Base-by-base conservation (phyloP, 2,797 vertebrate genomes). In the Chrosomus eos region DNA sequence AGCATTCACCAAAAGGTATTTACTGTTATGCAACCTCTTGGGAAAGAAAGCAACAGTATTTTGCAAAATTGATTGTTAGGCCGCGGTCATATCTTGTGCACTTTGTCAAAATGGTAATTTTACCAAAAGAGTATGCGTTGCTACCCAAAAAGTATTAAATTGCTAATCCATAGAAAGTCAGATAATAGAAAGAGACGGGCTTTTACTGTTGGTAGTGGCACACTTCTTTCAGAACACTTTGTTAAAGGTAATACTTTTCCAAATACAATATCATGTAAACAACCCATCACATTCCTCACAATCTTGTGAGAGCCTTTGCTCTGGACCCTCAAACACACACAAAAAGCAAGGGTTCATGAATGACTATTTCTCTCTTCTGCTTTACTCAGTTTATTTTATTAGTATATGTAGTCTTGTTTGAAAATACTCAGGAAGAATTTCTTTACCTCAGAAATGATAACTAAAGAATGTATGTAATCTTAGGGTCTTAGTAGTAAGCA, bases 391-490 rank as follows among this genome's bases (percentile, higher is more conserved):
- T 93, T 93, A 91, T 88, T 85, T 92, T 92, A 83, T 93, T 94
- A 90, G 87, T 90, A 89, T 92, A 89, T 95, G 92, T 96, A 94
- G 94, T 96, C 92, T 95, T 93, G 91, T 95, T 96, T 95, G 92
- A 94, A 64, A 95, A 95, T 94, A 95, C 95, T 96, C 95, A 96
- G 95, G 95, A 96, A 96, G 92, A 96, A 94, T 95, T 94, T 95
- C 91, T 95, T 96, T 96, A 95, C 95, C 95, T 96, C 95, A 95
- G 93, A 95, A 94, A 94, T 94, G 93, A 93, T 91, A 95, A 95
- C 92, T 93, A 93, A 95, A 95, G 95, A 96, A 96, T 96, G 95
- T 95, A 96, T 94, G 95, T 95, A 94, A 95, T 94, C 93, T 91
- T 95, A 93, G 93, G 94, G 94, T 95, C 93, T 95, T 95, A 94